A percentile compares a stretch with the other conserved stretches of the same genome.
Evolutionary conservation across 2,888 invertebrate species (phyloP).

Genomic region (Cylindroiulus punctatus): DNA sequence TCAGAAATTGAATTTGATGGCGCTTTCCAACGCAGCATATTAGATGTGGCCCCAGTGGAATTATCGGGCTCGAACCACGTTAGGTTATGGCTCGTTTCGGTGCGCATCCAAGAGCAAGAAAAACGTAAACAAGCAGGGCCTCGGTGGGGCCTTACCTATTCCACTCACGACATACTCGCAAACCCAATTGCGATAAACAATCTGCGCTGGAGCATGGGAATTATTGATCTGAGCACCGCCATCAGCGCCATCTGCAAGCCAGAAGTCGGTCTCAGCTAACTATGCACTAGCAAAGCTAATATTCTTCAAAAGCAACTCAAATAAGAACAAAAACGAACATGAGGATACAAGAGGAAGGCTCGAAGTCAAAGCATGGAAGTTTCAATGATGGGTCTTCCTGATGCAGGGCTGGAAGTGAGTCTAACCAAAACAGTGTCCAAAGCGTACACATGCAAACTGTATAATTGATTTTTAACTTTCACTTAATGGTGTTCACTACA

Average conservation of each 20-base stretch:
- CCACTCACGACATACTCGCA: conserved; percentile 3
- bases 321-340: too few species aligned
- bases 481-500: too few species aligned
- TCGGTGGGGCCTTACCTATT: conserved; percentile 9
- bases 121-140: background rate
- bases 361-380: too few species aligned
- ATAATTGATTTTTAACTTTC: too few species aligned
- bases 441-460: too few species aligned
- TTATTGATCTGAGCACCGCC: background rate
- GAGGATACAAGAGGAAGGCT: too few species aligned
- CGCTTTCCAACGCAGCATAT: background rate
- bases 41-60: conserved; percentile 15
- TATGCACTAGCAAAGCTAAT: too few species aligned
- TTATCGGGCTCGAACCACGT: background rate
- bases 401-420: too few species aligned
- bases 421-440: too few species aligned
- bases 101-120: background rate
- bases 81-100: background rate
- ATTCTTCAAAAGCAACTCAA: too few species aligned
- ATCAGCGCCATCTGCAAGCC: background rate
- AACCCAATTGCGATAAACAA: conserved; percentile 43
- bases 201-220: background rate
- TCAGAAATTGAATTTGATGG: conserved; percentile 10
- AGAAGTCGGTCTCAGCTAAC: too few species aligned
- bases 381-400: too few species aligned